A percentile compares a stretch with the other conserved stretches of the same genome.
These are phyloP conservation scores for Drosophila picticornis DNA, from an alignment of 2,888 invertebrate species.

Conservation along the genomic window DNA sequence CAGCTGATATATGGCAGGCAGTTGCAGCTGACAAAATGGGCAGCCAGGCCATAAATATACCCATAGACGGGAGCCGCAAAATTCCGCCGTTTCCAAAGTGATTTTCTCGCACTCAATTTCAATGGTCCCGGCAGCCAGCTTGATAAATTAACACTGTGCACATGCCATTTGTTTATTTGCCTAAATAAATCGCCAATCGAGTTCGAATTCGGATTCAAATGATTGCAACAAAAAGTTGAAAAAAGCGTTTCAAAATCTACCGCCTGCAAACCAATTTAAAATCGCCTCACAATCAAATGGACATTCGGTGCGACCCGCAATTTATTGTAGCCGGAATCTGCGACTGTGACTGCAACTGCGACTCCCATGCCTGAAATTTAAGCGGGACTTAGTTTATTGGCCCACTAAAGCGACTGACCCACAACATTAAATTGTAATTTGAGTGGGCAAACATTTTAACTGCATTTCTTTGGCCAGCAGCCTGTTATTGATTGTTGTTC, in stretches of 20 bases:
- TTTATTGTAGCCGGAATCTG: slow-evolving; percentile 68
- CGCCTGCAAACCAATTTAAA: slow-evolving; percentile 71
- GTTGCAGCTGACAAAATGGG: slow-evolving; percentile 74
- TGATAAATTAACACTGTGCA: slow-evolving; percentile 79
- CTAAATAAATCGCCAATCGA: slow-evolving; percentile 74
- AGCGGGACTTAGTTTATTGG: slow-evolving; percentile 71
- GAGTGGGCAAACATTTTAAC: slow-evolving; percentile 79
- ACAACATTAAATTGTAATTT: slow-evolving; percentile 81
- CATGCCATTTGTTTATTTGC: slow-evolving; percentile 79
- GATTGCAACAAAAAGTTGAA: slow-evolving; percentile 32
- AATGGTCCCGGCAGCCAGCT: slow-evolving; percentile 63
- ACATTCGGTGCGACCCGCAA: slow-evolving; percentile 69
- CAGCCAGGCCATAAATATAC: slow-evolving; percentile 66
- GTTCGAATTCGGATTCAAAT: slow-evolving; percentile 61
- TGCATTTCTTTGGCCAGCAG: slow-evolving; percentile 49
- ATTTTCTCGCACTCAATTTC: slow-evolving; percentile 78
- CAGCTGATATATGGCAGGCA: slow-evolving; percentile 74
- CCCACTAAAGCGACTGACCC: slow-evolving; percentile 78
- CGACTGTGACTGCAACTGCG: slow-evolving; percentile 31
- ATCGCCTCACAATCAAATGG: slow-evolving; percentile 72
- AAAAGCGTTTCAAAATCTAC: slow-evolving; percentile 58
- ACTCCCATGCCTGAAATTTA: slow-evolving; percentile 57
- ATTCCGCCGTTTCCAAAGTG: slow-evolving; percentile 63
- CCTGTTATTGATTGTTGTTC: slow-evolving; percentile 16
- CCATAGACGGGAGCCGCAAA: slow-evolving; percentile 50